Percentiles rank a stretch among this genome's conserved stretches.
Evolutionary conservation across 2,113 vertebrate species (phyloP).

Genomic region (Zingel zingel): DNA sequence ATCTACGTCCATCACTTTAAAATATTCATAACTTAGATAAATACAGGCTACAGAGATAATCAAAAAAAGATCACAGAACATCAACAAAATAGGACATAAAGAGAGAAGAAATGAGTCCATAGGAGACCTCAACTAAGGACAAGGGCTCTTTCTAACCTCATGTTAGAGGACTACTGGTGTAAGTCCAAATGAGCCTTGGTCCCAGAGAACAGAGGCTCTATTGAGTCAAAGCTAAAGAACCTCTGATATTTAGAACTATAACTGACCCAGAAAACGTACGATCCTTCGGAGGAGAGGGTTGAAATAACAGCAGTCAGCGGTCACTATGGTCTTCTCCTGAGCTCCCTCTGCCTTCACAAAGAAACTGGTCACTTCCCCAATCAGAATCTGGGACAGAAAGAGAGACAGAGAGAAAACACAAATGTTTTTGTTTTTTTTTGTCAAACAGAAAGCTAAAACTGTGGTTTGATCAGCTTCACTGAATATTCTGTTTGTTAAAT

Average conservation of each 20-base stretch:
- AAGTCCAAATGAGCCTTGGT: constrained; percentile 39
- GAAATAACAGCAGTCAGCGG: constrained; percentile 93
- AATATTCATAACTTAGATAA: constrained; percentile 12
- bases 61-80: constrained; percentile 42
- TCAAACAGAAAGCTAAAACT: constrained; percentile 33
- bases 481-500: constrained; percentile 47
- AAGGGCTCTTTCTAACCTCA: constrained; percentile 3
- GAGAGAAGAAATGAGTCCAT: constrained; percentile 18
- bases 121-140: constrained; percentile 15
- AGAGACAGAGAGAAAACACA: constrained; percentile 5
- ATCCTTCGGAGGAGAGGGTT: constrained; percentile 91
- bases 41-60: constrained; percentile 8
- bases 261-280: constrained; percentile 91
- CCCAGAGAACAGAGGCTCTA: constrained; percentile 21
- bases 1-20: background rate
- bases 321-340: constrained; percentile 91
- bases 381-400: constrained; percentile 85
- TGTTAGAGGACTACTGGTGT: constrained; percentile 11
- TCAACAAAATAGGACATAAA: constrained; percentile 26
- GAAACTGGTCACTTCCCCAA: constrained; percentile 90
- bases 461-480: constrained; percentile 27
- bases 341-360: constrained; percentile 85
- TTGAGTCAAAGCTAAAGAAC: constrained; percentile 26
- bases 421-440: constrained; percentile 10
- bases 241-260: constrained; percentile 23